Evolutionary conservation across 2,797 vertebrate species (phyloP).

Genomic region (Galagoides demidoff): DNA sequence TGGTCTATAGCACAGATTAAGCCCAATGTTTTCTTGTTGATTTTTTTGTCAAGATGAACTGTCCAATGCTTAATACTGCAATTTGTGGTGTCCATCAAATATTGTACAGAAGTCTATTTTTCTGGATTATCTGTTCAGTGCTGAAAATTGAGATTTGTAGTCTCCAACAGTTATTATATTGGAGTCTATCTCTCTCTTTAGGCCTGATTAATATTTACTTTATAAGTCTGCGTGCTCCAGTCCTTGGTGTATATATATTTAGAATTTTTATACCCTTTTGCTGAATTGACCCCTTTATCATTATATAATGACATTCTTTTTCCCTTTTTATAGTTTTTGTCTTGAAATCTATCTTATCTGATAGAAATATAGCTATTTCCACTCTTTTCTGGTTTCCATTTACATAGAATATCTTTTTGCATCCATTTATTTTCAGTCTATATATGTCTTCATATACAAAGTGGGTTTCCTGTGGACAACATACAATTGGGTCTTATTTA

Average conservation of each 20-base stretch:
- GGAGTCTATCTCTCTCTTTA: neutral
- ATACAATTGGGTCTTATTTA: neutral
- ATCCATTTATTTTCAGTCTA: neutral
- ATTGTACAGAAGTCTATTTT: neutral
- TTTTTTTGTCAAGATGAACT: neutral
- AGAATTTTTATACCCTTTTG: neutral
- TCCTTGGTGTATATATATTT: neutral
- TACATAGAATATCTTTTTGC: neutral
- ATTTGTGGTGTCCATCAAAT: neutral
- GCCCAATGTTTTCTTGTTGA: neutral
- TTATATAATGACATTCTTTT: neutral
- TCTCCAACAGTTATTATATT: neutral
- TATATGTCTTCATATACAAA: neutral
- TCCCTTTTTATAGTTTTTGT: neutral
- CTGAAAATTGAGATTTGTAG: neutral
- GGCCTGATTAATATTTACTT: neutral
- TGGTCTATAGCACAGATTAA: neutral
- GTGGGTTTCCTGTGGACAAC: neutral
- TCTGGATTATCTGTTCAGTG: neutral
- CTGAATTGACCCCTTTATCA: neutral
- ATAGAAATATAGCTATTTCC: neutral
- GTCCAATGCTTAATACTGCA: neutral
- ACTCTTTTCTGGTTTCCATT: neutral
- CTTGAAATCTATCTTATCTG: neutral
- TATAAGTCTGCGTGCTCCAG: neutral